Evolutionary conservation across 2,797 vertebrate species (phyloP), one percentile per base, ranked within the genome.

Genomic region (Bufotes viridis): DNA sequence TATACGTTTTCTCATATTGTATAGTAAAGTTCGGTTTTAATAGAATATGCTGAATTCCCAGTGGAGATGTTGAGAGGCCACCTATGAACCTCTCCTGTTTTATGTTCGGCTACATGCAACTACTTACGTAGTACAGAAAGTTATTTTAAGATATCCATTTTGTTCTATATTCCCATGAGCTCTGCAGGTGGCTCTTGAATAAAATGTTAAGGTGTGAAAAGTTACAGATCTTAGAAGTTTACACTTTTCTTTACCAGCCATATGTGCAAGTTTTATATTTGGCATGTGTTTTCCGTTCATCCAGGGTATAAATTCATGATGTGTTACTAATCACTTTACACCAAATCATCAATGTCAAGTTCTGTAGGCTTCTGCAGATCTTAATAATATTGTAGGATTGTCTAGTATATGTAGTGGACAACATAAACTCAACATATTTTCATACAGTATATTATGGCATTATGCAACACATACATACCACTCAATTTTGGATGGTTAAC

Each of bases 101-200:
- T 29, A 80, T 80, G 78, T 57, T 80, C 57, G 15, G 78, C 53
- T 85, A 76, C 58, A 61, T 85, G n/a, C 20, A 76, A 58, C 58
- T 78, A 76, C 58, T 63, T 51, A 57, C 29, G 8, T 63, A 20
- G 69, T 20, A 85, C 42, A 49, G n/a, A 76, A 61, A 78, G 83
- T 85, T 84, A 84, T 84, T 84, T 84, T 84, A 85, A 85, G 72
- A 85, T 10, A 75, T 61, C 58, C 49, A 29, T 34, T 60, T 42
- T 78, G 72, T 53, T 85, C 22, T 14, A n/a, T 76, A 76, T 76
- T 60, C 72, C n/a, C 58, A 17, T 18, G 58, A 78, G 72, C 83
- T 51, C 83, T 76, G 72, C 57, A 13, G 70, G 72, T 85, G 82
- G 51, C 69, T 84, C 53, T 60, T 84, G 55, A 58, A 24, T 84